A percentile compares a stretch with the other conserved stretches of the same genome.
These are phyloP conservation scores for Spinus pinus DNA, from an alignment of 2,797 vertebrate genomes.

Conservation along the genomic window DNA sequence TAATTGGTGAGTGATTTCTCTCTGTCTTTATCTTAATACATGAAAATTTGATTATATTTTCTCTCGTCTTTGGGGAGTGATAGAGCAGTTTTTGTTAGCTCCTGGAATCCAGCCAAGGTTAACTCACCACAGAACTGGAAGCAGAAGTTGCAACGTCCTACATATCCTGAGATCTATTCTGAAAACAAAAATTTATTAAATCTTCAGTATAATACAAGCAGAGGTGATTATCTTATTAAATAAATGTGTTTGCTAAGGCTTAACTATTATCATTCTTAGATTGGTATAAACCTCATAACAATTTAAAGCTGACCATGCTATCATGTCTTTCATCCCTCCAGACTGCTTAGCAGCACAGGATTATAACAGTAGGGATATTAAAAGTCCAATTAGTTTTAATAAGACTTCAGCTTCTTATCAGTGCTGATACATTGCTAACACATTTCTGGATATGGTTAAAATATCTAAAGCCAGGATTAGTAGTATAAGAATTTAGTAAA, in stretches of 20 bases:
- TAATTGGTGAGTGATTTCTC: neutral
- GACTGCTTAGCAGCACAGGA: neutral
- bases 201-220: conserved; percentile 22
- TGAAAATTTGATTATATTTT: neutral
- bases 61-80: neutral
- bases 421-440: neutral
- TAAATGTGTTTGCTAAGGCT: neutral
- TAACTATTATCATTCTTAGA: conserved; percentile 28
- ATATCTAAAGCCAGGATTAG: neutral
- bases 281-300: neutral
- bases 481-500: neutral
- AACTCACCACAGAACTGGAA: neutral
- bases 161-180: conserved; percentile 11
- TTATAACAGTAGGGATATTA: conserved; percentile 19
- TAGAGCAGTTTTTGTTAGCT: neutral
- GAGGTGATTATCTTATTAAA: conserved; percentile 65
- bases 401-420: neutral
- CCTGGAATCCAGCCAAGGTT: neutral
- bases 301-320: neutral
- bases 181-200: conserved; percentile 39
- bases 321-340: neutral
- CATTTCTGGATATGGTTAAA: neutral
- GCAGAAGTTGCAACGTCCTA: neutral
- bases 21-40: neutral
- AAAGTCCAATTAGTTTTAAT: conserved; percentile 19